Evolutionary conservation across 2,113 vertebrate species (phyloP).

Genomic region (Onychostruthus taczanowskii): DNA sequence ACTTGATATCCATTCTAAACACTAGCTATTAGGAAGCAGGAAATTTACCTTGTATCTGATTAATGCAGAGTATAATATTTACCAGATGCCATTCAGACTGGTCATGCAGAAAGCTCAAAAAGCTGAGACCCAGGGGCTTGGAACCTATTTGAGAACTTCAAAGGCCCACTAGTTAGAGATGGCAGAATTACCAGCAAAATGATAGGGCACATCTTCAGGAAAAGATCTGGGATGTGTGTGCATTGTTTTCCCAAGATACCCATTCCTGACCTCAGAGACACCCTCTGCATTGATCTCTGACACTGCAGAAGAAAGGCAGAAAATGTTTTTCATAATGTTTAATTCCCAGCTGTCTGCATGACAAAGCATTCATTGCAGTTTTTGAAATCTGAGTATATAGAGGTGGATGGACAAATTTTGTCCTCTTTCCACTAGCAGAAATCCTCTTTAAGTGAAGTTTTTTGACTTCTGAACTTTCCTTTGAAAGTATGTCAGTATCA

Average conservation of each 20-base stretch:
- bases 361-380: not conserved
- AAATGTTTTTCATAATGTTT: not conserved
- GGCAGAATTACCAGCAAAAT: not conserved
- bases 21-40: not conserved
- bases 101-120: not conserved
- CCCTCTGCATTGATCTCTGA: not conserved
- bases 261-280: not conserved
- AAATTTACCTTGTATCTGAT: not conserved
- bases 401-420: not conserved
- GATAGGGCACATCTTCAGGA: not conserved
- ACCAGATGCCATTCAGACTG: not conserved
- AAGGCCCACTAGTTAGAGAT: not conserved
- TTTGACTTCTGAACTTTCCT: not conserved
- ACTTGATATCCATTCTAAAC: not conserved
- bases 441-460: not conserved
- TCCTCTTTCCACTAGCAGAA: not conserved
- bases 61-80: not conserved
- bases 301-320: not conserved
- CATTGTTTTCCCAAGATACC: not conserved
- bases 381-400: not conserved
- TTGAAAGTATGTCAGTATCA: not conserved
- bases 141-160: not conserved
- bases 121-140: not conserved
- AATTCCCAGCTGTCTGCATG: not conserved
- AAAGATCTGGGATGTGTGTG: not conserved